A percentile compares a stretch with the other conserved stretches of the same genome.
Evolutionary conservation across 35 echinoderm and acorn worm species (phyloP).

Genomic region (Eucidaris tribuloides): DNA sequence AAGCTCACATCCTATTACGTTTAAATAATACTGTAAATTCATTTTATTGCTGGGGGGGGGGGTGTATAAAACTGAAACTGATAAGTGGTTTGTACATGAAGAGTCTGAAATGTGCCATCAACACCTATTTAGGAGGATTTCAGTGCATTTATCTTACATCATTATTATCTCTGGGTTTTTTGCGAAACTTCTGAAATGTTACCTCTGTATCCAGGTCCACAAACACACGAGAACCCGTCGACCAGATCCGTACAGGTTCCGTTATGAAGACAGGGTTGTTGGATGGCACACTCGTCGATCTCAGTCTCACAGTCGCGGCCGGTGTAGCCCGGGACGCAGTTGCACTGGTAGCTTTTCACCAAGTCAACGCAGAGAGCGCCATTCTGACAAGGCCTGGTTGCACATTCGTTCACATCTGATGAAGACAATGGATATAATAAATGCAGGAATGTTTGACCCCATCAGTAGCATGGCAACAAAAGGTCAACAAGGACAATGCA

Average conservation of each 20-base stretch:
- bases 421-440: not conserved
- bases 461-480: not conserved
- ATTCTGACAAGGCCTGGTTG: conserved; percentile 51
- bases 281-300: conserved; percentile 44
- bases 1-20: too few species aligned
- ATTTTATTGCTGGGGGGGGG: too few species aligned
- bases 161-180: too few species aligned
- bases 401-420: conserved; percentile 60
- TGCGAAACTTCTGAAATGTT: too few species aligned
- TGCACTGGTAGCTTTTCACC: conserved; percentile 19
- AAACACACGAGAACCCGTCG: conserved; percentile 27
- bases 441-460: not conserved
- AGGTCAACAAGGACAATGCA: too few species aligned
- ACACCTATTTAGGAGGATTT: too few species aligned
- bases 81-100: too few species aligned
- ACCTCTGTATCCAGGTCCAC: conserved; percentile 46
- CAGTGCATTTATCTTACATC: too few species aligned
- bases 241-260: conserved; percentile 38
- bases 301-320: conserved; percentile 58
- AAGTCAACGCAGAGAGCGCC: conserved; percentile 53
- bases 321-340: conserved; percentile 40
- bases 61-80: too few species aligned
- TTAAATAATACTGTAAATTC: too few species aligned
- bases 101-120: too few species aligned
- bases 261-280: conserved; percentile 39